Conservation (phyloP, 2,113 vertebrate species). For the Thalassoma bifasciatum region DNA sequence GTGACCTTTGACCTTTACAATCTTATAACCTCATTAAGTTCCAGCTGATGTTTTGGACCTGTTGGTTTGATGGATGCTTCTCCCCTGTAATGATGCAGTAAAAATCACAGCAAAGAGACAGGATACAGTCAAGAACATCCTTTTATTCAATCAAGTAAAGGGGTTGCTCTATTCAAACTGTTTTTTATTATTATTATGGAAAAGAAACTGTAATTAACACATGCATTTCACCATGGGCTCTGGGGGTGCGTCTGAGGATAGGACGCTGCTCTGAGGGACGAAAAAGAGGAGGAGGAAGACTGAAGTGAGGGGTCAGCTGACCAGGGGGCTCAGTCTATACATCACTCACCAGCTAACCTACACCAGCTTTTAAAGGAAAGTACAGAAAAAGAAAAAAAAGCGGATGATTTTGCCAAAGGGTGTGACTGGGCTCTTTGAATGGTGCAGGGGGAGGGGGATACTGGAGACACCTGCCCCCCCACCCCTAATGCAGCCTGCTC, state of each 20-base stretch:
- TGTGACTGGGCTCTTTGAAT: constrained; percentile 45
- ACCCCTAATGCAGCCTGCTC: constrained; percentile 44
- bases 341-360: constrained; percentile 61
- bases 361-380: constrained; percentile 53
- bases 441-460: constrained; percentile 30
- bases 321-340: constrained; percentile 59
- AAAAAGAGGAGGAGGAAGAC: constrained; percentile 15
- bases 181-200: constrained; percentile 87
- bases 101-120: constrained; percentile 40
- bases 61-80: not conserved
- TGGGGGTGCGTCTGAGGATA: constrained; percentile 75
- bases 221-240: constrained; percentile 89
- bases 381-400: constrained; percentile 45
- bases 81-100: constrained; percentile 5
- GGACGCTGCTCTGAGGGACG: constrained; percentile 46
- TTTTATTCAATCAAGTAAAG: constrained; percentile 91
- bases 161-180: constrained; percentile 88
- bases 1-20: too few relatives aligned
- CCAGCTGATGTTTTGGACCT: too few relatives aligned
- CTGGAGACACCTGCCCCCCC: too few relatives aligned
- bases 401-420: constrained; percentile 65
- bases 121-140: constrained; percentile 89
- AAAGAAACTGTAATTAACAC: constrained; percentile 91
- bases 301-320: constrained; percentile 20
- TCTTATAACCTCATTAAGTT: too few relatives aligned